These are phyloP conservation scores for Rutpela maculata DNA, from an alignment of 2,888 invertebrate species.

Conservation along the genomic window DNA sequence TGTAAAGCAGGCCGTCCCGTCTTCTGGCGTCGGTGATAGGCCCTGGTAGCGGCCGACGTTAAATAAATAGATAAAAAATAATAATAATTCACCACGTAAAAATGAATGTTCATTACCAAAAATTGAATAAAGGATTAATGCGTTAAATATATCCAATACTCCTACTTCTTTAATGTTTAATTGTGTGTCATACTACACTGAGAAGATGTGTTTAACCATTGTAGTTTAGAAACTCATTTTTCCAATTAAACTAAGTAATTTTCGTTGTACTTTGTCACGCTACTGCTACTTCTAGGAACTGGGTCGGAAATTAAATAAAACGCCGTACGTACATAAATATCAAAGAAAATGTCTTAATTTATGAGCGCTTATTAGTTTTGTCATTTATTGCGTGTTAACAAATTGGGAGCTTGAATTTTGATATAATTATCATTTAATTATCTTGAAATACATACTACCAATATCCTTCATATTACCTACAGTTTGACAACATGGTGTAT, in stretches of 20 bases:
- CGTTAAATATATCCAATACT: not conserved
- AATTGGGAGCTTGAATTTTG: slow-evolving; percentile 3
- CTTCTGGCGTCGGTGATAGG: no score
- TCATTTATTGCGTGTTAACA: slow-evolving; percentile 29
- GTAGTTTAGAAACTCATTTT: slow-evolving; percentile 20
- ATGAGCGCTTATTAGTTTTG: slow-evolving; percentile 6
- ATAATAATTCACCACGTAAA: no score
- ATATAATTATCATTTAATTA: not conserved
- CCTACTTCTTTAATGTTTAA: not conserved
- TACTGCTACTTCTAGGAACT: slow-evolving; percentile 36
- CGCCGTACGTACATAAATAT: slow-evolving; percentile 20
- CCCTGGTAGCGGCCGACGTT: no score
- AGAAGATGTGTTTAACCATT: slow-evolving; percentile 18
- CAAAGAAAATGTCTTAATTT: slow-evolving; percentile 40
- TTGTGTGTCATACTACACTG: not conserved
- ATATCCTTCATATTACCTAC: not conserved
- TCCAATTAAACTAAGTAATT: slow-evolving; percentile 42
- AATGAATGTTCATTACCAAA: no score
- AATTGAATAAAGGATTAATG: no score
- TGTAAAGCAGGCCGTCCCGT: no score
- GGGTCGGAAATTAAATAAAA: slow-evolving; percentile 34
- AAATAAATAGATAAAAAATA: no score
- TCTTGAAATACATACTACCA: not conserved
- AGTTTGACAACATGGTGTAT: no score
- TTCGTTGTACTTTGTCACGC: slow-evolving; percentile 41